Evolutionary conservation across 2,888 invertebrate genomes (phyloP).

Genomic region (Cheilosia impressa): DNA sequence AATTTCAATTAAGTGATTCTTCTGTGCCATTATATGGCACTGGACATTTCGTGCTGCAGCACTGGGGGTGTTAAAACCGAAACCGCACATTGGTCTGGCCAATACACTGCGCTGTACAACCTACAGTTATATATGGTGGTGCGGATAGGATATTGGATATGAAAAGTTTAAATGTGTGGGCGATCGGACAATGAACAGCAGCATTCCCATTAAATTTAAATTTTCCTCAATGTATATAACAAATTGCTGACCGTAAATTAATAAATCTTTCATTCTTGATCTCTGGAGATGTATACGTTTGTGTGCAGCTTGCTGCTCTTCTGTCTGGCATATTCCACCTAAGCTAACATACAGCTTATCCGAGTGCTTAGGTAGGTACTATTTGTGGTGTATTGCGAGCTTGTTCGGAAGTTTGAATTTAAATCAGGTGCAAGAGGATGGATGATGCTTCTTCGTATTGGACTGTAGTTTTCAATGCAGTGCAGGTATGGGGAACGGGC

Average conservation of each 20-base stretch:
- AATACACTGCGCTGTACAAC: not conserved
- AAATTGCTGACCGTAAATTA: constrained; percentile 72
- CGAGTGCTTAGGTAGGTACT: not conserved
- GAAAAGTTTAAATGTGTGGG: constrained; percentile 34
- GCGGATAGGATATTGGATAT: constrained; percentile 29
- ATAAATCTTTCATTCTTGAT: constrained; percentile 71
- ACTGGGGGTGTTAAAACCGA: not conserved
- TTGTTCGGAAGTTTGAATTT: constrained; percentile 42
- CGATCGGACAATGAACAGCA: constrained; percentile 12
- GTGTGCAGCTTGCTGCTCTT: constrained; percentile 1
- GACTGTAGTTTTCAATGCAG: constrained; percentile 42
- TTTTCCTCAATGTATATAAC: constrained; percentile 54
- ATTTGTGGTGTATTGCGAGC: constrained; percentile 10
- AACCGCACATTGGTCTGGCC: constrained; percentile 21
- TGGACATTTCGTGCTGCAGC: constrained; percentile 3
- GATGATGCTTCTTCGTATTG: constrained; percentile 16
- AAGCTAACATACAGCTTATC: constrained; percentile 12
- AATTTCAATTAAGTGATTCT: constrained; percentile 71
- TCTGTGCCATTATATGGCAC: constrained; percentile 21
- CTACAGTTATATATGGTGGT: not conserved
- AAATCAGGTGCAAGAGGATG: constrained; percentile 31
- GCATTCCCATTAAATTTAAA: constrained; percentile 69
- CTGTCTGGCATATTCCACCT: constrained; percentile 8
- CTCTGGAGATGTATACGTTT: constrained; percentile 25
- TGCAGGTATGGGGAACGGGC: not conserved